Percentiles rank a stretch among this genome's conserved stretches.
These are phyloP conservation scores for Mesorhabditis belari DNA, from an alignment of 2,888 invertebrate species.

Conservation along the genomic window DNA sequence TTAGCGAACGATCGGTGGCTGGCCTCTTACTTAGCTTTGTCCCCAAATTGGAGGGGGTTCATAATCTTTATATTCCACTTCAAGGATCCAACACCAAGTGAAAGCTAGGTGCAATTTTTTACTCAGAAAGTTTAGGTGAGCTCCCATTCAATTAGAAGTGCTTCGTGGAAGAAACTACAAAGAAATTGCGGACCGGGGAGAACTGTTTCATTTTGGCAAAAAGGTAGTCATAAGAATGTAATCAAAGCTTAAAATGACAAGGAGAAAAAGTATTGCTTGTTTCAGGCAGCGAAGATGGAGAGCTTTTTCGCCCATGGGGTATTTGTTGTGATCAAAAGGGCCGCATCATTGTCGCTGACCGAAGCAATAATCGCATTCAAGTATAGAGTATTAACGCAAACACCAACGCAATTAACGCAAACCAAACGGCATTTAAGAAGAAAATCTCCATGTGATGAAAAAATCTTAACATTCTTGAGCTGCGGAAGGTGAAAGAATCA, in stretches of 20 bases:
- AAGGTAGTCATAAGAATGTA: no score
- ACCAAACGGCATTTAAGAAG: no score
- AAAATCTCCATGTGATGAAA: no score
- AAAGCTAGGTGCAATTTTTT: not conserved
- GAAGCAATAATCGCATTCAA: slow-evolving; percentile 79
- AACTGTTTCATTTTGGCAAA: slow-evolving; percentile 60
- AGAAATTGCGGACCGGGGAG: slow-evolving; percentile 48
- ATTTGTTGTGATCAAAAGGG: slow-evolving; percentile 75
- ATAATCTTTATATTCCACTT: slow-evolving; percentile 28
- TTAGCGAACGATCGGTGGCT: not conserved
- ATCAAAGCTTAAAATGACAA: no score
- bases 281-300: slow-evolving; percentile 24
- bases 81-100: slow-evolving; percentile 26
- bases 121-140: slow-evolving; percentile 29
- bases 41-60: slow-evolving; percentile 25
- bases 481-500: no score
- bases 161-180: slow-evolving; percentile 54
- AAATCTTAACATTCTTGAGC: no score
- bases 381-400: no score
- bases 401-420: no score
- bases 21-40: slow-evolving; percentile 9
- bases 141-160: slow-evolving; percentile 54
- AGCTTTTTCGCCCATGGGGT: slow-evolving; percentile 56
- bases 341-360: slow-evolving; percentile 67
- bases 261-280: no score